These are phyloP conservation scores for Setophaga petechia DNA, from an alignment of 2,113 vertebrate genomes.

Conservation along the genomic window DNA sequence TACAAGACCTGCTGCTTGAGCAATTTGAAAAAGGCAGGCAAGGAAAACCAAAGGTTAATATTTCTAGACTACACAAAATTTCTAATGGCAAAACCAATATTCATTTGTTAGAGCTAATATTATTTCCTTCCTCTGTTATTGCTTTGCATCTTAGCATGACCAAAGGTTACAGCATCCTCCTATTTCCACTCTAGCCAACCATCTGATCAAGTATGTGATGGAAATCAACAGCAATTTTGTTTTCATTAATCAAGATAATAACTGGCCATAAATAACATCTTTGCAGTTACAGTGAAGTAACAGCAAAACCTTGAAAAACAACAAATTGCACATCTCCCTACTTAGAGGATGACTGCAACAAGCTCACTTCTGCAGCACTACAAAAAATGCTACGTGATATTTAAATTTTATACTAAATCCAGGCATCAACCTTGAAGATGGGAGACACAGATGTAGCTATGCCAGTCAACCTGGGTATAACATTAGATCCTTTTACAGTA, in stretches of 20 bases:
- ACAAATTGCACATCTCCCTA: background rate
- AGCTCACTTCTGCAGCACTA: background rate
- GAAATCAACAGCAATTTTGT: background rate
- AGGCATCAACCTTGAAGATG: background rate
- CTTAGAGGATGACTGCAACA: background rate
- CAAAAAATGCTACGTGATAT: background rate
- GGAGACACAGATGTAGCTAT: background rate
- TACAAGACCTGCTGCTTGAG: background rate
- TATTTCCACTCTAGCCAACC: background rate
- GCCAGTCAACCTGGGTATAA: background rate
- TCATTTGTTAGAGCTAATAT: background rate
- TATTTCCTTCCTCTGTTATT: background rate
- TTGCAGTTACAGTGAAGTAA: background rate
- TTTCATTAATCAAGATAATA: constrained; percentile 25
- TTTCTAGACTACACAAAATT: background rate
- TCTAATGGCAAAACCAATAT: constrained; percentile 7
- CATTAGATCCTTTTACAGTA: background rate
- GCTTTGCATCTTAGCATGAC: background rate
- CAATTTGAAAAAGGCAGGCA: background rate
- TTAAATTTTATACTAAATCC: background rate
- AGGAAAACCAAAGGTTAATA: background rate
- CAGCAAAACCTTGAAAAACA: background rate
- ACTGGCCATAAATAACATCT: background rate
- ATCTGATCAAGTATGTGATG: background rate
- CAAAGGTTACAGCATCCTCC: background rate